Evolutionary conservation across 2,888 invertebrate species (phyloP).

Genomic region (Coleophora flavipennella): DNA sequence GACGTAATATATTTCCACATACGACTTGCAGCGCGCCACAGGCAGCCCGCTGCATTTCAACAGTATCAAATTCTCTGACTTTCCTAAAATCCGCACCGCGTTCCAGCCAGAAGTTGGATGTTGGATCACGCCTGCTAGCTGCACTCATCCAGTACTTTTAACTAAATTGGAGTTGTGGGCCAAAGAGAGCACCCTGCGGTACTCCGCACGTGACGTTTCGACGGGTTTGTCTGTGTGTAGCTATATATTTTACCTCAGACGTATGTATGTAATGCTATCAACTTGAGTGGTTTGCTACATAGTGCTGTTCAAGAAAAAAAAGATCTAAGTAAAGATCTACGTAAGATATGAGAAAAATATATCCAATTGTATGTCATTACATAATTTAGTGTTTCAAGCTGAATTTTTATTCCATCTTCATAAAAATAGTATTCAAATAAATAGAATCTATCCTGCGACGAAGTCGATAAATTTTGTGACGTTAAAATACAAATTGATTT

Average conservation of each 20-base stretch:
- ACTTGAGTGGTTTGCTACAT: slow-evolving; percentile 22
- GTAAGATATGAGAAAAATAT: too few relatives aligned
- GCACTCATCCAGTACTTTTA: slow-evolving; percentile 61
- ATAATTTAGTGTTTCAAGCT: too few relatives aligned
- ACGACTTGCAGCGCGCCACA: slow-evolving; percentile 21
- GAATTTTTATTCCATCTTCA: too few relatives aligned
- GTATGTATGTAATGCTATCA: slow-evolving; percentile 5
- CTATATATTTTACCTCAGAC: too few relatives aligned
- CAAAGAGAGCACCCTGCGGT: slow-evolving; percentile 33
- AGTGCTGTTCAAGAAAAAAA: slow-evolving; percentile 14
- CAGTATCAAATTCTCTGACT: slow-evolving; percentile 23
- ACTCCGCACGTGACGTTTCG: slow-evolving; percentile 50
- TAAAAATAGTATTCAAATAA: too few relatives aligned
- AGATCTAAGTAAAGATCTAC: too few relatives aligned
- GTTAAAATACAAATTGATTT: too few relatives aligned
- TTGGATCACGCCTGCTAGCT: slow-evolving; percentile 40
- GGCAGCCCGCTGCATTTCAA: slow-evolving; percentile 28
- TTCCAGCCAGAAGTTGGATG: slow-evolving; percentile 26
- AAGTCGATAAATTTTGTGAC: too few relatives aligned
- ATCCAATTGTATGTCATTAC: too few relatives aligned
- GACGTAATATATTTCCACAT: slow-evolving; percentile 11
- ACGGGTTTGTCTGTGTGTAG: slow-evolving; percentile 42
- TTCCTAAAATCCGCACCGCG: slow-evolving; percentile 37
- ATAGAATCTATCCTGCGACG: too few relatives aligned
- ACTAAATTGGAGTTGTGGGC: slow-evolving; percentile 64